These are phyloP conservation scores for Stichodactyla mertensii DNA, from an alignment of 64 coral and sea anemone genomes.

Conservation along the genomic window DNA sequence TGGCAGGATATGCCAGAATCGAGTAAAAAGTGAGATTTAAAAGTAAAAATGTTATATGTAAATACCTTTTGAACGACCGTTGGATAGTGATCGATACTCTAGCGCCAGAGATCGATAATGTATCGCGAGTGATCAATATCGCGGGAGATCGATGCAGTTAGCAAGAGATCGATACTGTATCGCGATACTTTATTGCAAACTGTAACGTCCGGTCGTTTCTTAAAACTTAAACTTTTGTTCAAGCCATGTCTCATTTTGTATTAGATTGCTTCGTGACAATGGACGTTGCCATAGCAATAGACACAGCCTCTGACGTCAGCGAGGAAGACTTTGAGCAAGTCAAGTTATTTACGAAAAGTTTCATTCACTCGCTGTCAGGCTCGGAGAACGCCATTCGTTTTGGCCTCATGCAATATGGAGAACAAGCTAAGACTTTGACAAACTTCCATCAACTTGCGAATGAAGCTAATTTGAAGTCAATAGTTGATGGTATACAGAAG, in stretches of 20 bases:
- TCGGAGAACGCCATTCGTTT: constrained; percentile 55
- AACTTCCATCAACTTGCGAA: constrained; percentile 20
- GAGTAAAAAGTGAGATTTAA: neutral
- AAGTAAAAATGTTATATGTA: too few relatives aligned
- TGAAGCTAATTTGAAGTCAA: constrained; percentile 23
- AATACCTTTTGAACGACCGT: too few relatives aligned
- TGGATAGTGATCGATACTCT: too few relatives aligned
- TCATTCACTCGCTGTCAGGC: constrained; percentile 34
- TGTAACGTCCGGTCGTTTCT: neutral
- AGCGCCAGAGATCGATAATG: too few relatives aligned
- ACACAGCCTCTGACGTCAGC: constrained; percentile 32
- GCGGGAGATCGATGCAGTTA: too few relatives aligned
- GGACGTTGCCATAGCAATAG: constrained; percentile 72
- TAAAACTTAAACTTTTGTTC: too few relatives aligned
- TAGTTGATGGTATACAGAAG: constrained; percentile 26
- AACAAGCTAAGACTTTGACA: constrained; percentile 27
- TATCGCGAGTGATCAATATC: too few relatives aligned
- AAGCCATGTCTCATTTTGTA: neutral
- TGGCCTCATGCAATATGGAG: constrained; percentile 36
- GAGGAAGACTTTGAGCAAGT: constrained; percentile 27
- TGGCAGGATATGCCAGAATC: neutral
- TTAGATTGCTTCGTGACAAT: constrained; percentile 66
- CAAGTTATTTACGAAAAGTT: constrained; percentile 48
- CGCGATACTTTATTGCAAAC: too few relatives aligned
- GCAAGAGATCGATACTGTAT: too few relatives aligned